phyloP scores from a whole-genome alignment of 1,140 invertebrate species.

The Sweltsa coloradensis region DNA sequence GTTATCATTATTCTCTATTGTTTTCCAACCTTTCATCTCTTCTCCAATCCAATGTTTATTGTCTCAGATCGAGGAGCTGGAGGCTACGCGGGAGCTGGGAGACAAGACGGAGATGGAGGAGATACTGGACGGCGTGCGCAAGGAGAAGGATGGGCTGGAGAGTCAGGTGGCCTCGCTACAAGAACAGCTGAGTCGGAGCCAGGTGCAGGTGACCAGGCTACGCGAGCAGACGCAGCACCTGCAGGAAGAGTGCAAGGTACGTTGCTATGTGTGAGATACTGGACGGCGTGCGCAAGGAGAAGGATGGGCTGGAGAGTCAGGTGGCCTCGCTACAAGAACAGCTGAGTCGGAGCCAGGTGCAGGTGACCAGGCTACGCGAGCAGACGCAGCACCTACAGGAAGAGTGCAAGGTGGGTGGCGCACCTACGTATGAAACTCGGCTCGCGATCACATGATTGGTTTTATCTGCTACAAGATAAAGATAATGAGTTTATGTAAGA shows the following conservation, averaged over 20 bases:
- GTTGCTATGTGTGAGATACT: constrained; percentile 40
- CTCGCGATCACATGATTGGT: no score
- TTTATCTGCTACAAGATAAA: no score
- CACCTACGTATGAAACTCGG: no score
- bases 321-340: constrained; percentile 64
- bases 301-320: constrained; percentile 52
- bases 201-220: constrained; percentile 60
- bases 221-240: constrained; percentile 56
- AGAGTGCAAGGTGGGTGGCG: constrained; percentile 52
- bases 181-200: constrained; percentile 60
- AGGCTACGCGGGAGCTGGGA: constrained; percentile 41
- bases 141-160: constrained; percentile 55
- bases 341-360: constrained; percentile 58
- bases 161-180: constrained; percentile 57
- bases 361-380: constrained; percentile 58
- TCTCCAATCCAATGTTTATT: no score
- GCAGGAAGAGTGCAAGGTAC: constrained; percentile 67
- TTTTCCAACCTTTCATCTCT: no score
- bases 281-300: constrained; percentile 53
- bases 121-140: constrained; percentile 51
- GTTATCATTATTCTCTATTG: no score
- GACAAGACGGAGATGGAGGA: constrained; percentile 56
- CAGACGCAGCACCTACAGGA: constrained; percentile 60
- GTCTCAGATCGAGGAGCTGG: constrained; percentile 41
- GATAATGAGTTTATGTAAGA: no score